Conservation (phyloP, 1,140 invertebrate genomes). For the Saccostrea glomerata region DNA sequence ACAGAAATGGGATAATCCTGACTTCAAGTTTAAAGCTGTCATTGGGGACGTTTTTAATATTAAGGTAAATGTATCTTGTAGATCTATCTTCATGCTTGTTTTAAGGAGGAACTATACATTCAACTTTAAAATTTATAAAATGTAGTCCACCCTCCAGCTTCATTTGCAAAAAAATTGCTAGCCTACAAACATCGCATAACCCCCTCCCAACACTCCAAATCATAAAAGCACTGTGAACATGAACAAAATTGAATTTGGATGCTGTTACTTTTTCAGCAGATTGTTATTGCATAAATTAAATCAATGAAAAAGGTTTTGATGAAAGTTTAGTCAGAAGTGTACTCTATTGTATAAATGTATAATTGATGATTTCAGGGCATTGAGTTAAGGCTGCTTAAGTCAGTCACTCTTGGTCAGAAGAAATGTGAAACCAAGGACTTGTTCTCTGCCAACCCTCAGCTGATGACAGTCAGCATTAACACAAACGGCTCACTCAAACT, state of each 20-base stretch:
- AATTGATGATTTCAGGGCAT: constrained; percentile 73
- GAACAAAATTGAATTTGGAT: no score
- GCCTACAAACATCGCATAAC: no score
- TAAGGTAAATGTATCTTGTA: constrained; percentile 79
- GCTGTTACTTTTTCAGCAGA: no score
- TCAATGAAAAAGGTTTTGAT: no score
- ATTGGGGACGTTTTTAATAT: constrained; percentile 82
- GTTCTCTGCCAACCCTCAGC: constrained; percentile 83
- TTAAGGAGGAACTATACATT: neutral
- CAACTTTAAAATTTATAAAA: no score
- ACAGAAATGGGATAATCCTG: constrained; percentile 82
- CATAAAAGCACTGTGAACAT: no score
- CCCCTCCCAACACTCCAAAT: no score
- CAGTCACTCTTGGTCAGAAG: constrained; percentile 82
- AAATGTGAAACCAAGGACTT: constrained; percentile 84
- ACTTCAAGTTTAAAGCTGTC: constrained; percentile 80
- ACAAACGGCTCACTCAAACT: constrained; percentile 84
- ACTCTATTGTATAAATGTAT: no score
- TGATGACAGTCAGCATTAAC: constrained; percentile 85
- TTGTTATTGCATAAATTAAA: no score
- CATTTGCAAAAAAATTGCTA: no score
- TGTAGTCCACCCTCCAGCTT: no score
- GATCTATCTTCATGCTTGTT: neutral
- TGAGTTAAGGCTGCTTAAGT: constrained; percentile 81
- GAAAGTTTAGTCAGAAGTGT: no score